Evolutionary conservation across 2,113 vertebrate species (phyloP).

Genomic region (Anolis sagrei): DNA sequence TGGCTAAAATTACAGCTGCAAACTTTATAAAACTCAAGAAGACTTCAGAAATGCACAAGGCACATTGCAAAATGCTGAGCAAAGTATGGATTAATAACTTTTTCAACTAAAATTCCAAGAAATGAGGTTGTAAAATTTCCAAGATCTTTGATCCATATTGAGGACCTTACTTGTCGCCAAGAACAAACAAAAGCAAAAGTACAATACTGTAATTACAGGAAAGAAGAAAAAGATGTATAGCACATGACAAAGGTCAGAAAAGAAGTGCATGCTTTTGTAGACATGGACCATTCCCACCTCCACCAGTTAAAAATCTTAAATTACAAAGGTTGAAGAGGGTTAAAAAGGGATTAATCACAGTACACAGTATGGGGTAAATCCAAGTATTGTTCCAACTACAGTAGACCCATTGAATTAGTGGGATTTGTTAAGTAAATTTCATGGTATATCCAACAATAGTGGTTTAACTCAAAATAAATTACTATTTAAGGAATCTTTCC

Average conservation of each 20-base stretch:
- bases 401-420: neutral
- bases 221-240: neutral
- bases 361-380: no score
- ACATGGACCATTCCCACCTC: no score
- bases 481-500: neutral
- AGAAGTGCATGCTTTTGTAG: neutral
- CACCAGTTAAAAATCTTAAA: no score
- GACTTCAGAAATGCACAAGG: neutral
- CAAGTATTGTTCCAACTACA: no score
- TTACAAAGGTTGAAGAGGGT: no score
- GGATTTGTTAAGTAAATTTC: no score
- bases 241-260: neutral
- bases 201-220: neutral
- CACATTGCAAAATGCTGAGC: neutral
- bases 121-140: neutral
- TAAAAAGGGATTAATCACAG: no score
- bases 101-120: no score
- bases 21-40: neutral
- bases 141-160: neutral
- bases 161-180: neutral
- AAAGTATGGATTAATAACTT: no score
- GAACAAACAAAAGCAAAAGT: neutral
- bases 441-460: neutral
- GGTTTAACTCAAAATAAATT: neutral
- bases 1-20: neutral